Conservation (phyloP, 2,888 invertebrate species). For the Sepiola atlantica region DNA sequence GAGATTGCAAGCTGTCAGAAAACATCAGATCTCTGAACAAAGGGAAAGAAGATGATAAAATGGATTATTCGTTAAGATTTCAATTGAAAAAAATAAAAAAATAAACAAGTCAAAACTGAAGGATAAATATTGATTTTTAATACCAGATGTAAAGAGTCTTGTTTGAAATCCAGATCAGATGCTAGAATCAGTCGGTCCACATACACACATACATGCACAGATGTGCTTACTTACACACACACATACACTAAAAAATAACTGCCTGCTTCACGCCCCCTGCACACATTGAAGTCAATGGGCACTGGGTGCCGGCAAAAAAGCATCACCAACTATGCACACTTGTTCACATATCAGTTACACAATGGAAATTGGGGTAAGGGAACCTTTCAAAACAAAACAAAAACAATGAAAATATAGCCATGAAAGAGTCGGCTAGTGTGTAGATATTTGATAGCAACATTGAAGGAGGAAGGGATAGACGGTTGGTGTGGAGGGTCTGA, state of each 20-base stretch:
- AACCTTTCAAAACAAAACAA: not conserved
- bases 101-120: constrained; percentile 3
- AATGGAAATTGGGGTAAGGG: not conserved
- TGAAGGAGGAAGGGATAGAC: not conserved
- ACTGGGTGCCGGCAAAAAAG: not conserved
- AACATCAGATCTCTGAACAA: too few species aligned
- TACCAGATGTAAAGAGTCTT: constrained; percentile 32
- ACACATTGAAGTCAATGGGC: not conserved
- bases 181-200: not conserved
- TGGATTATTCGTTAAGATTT: too few species aligned
- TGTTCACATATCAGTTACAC: not conserved
- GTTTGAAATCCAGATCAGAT: constrained; percentile 32
- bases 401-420: constrained; percentile 4
- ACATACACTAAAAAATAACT: not conserved
- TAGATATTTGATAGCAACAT: not conserved
- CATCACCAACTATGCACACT: not conserved
- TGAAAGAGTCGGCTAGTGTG: not conserved
- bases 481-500: not conserved
- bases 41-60: too few species aligned
- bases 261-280: not conserved
- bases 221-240: not conserved
- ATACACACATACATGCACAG: not conserved
- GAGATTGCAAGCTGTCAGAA: too few species aligned
- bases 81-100: not conserved
- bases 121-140: constrained; percentile 10